Percentiles rank a stretch among this genome's conserved stretches.
Evolutionary conservation across 2,797 vertebrate species (phyloP).

Genomic region (Pyrrhura leucotis): DNA sequence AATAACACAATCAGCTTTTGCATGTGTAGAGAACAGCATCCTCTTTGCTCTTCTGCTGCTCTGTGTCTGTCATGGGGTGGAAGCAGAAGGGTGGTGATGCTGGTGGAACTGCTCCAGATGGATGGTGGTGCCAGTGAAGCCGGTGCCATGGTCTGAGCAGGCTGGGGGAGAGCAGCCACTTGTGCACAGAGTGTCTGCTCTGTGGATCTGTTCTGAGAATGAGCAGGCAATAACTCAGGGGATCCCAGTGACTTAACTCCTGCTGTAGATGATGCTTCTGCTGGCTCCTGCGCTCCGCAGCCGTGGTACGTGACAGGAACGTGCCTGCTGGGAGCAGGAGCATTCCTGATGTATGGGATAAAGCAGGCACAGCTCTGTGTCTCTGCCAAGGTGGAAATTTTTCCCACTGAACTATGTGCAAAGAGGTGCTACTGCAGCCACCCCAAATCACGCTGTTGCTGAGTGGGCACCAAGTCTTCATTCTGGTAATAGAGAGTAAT

Average conservation of each 20-base stretch:
- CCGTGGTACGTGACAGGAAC: not conserved
- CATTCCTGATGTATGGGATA: not conserved
- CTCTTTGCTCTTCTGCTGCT: not conserved
- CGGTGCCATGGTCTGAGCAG: not conserved
- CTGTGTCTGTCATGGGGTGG: fast-evolving
- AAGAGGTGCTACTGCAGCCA: not conserved
- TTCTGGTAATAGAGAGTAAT: not conserved
- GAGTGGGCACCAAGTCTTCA: not conserved
- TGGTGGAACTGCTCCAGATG: fast-evolving
- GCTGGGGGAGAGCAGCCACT: not conserved
- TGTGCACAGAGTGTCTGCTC: not conserved
- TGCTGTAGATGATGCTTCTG: not conserved
- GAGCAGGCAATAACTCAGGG: fast-evolving
- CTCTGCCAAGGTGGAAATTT: not conserved
- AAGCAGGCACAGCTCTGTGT: not conserved
- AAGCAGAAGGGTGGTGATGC: not conserved
- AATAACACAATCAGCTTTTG: not conserved
- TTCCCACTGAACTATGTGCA: not conserved
- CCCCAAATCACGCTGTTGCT: not conserved
- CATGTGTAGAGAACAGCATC: not conserved
- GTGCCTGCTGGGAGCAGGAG: not conserved
- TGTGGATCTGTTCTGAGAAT: not conserved
- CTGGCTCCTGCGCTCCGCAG: not conserved
- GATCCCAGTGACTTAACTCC: not conserved
- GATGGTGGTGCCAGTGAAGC: fast-evolving